Conservation (phyloP, 2,888 invertebrate genomes). For the Heteromyza rotundicornis region DNA sequence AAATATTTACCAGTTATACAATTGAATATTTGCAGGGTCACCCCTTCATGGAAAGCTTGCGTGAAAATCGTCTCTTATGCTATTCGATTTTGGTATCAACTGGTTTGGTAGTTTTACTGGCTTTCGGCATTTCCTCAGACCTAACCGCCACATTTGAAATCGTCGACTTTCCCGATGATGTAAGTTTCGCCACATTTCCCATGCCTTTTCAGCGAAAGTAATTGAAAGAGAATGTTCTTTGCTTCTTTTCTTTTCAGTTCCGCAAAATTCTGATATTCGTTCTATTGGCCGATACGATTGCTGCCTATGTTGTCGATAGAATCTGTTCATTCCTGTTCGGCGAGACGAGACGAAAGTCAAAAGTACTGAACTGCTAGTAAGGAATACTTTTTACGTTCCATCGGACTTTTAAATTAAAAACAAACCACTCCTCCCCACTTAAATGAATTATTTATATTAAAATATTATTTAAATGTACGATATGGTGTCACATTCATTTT, state of each 20-base stretch:
- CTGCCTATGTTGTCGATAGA: slow-evolving; percentile 86
- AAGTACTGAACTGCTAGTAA: slow-evolving; percentile 42
- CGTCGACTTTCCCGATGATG: slow-evolving; percentile 90
- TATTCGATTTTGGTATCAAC: slow-evolving; percentile 89
- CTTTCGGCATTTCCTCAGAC: slow-evolving; percentile 84
- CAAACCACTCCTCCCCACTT: not conserved
- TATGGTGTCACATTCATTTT: too few relatives aligned
- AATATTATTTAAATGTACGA: not conserved
- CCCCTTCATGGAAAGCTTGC: slow-evolving; percentile 97
- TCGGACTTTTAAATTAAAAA: not conserved
- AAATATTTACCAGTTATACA: too few relatives aligned
- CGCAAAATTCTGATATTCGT: slow-evolving; percentile 83
- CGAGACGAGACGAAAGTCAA: slow-evolving; percentile 70
- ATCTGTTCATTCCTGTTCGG: slow-evolving; percentile 85
- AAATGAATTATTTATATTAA: slow-evolving; percentile 10
- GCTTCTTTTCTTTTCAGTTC: slow-evolving; percentile 73
- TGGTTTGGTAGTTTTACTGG: slow-evolving; percentile 80
- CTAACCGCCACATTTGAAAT: slow-evolving; percentile 92
- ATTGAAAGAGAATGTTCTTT: not conserved
- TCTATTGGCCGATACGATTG: slow-evolving; percentile 82
- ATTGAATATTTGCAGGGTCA: slow-evolving; percentile 75
- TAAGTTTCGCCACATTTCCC: slow-evolving; percentile 66
- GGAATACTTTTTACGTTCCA: slow-evolving; percentile 22
- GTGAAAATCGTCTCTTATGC: slow-evolving; percentile 88
- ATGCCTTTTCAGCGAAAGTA: too few relatives aligned